Base-by-base conservation (phyloP, 64 coral and sea anemone genomes). In the Platygyra sinensis region DNA sequence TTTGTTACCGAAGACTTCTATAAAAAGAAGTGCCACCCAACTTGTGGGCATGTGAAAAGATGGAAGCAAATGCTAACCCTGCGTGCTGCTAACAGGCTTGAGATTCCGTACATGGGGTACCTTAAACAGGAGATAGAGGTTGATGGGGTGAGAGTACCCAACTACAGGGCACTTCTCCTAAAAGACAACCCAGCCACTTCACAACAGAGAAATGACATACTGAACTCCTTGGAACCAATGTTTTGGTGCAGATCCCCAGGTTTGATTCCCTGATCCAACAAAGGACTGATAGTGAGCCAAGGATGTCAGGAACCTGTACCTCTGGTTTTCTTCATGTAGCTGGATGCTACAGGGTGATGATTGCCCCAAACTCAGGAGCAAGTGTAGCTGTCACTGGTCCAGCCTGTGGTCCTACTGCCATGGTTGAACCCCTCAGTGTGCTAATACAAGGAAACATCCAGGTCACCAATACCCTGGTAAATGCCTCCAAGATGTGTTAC, bases 171-270 rank as follows among this genome's bases (percentile, higher is more conserved):
- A 67, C 49, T 92, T n/a, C 62, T 92, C 73, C 51, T 73, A 4
- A 89, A 79, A 24, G 87, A 94, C 31, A 89, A 49, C 19, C n/a
- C 72, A 89, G 92, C 86, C 87, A 94, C 92, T 89, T 52, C 46
- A 38, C 36, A 49, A 25, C 49, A 82, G 79, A 54, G 39, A 72
- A 49, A 55, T 71, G 52, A 38, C 2, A 61, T 91, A 52, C 93
- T 32, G 71, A 67, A 19, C 33, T 95, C 72, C 72, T 91, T 3
- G 77, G 89, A 67, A 91, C 86, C 0, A 96, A 96, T 52, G 77
- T 96, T 13, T 67, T 93, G 17, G 73, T 28, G 0, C 80, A 93
- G 13, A 22, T 93, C 4, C 85, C 94, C 8, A 29, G 86, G 31
- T 96, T 82, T 57, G 29, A 52, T 63, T 15, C 3, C 49, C 38